These are phyloP conservation scores for Lordiphosa stackelbergi DNA, from an alignment of 1,140 invertebrate genomes.

Conservation along the genomic window DNA sequence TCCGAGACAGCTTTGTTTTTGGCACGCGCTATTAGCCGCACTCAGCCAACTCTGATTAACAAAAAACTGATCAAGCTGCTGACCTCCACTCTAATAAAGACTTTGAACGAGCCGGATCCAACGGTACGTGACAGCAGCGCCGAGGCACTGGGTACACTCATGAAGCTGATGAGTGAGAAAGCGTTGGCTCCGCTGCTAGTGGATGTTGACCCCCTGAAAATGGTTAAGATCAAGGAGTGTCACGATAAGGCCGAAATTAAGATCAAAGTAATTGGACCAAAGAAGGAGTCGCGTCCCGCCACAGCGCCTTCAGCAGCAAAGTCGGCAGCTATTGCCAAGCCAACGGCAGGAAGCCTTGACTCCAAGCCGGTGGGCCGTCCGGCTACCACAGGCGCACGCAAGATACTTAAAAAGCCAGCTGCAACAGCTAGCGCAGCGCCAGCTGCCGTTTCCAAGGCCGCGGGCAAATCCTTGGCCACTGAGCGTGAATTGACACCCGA, in stretches of 20 bases:
- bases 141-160: constrained; percentile 94
- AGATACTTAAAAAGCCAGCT: constrained; percentile 51
- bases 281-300: constrained; percentile 82
- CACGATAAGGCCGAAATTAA: constrained; percentile 93
- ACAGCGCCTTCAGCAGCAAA: constrained; percentile 77
- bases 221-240: constrained; percentile 96
- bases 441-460: constrained; percentile 55
- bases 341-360: constrained; percentile 78
- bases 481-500: constrained; percentile 82
- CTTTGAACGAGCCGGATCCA: constrained; percentile 88
- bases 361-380: constrained; percentile 80
- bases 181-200: constrained; percentile 89
- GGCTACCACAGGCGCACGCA: constrained; percentile 77
- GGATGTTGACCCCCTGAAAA: constrained; percentile 94
- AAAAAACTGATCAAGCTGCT: constrained; percentile 96
- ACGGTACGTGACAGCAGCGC: constrained; percentile 90
- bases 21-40: constrained; percentile 88
- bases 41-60: constrained; percentile 87
- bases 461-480: constrained; percentile 69
- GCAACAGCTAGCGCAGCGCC: constrained; percentile 18
- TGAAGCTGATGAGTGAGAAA: constrained; percentile 96
- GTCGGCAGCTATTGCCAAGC: constrained; percentile 75
- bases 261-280: constrained; percentile 82
- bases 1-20: constrained; percentile 94
- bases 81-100: constrained; percentile 88